Evolutionary conservation across 2,888 invertebrate species (phyloP), one percentile per base, ranked within the genome.

Genomic region (Lithophane semibrunnea): DNA sequence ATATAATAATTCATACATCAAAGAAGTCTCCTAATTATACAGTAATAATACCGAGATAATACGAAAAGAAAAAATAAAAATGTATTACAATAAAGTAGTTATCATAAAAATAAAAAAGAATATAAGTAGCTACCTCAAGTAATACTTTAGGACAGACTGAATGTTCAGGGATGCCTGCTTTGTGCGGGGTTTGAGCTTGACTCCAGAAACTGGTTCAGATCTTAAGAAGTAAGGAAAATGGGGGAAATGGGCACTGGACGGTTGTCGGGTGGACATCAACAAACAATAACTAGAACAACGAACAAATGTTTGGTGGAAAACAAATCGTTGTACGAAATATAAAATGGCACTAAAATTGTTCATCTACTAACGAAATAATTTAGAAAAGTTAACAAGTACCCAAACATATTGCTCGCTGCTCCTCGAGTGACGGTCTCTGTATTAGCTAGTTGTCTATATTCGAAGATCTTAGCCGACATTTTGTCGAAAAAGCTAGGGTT

Each of bases 1-100:
- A 96, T 96, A 96, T 96, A 96, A 96, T 96, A 96, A 96, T 96
- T 93, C 96, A 96, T 96, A 96, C 96, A 96, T 96, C 95, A 96
- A 96, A 95, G 96, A 95, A 96, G 96, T 93, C 94, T 88, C 93
- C 94, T 95, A 96, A 94, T 92, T 94, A 94, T 94, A 95, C 92
- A 92, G 88, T 95, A 93, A 93, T 94, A 94, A 94, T 95, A 96
- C 95, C 93, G 92, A 92, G 90, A 92, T 91, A 94, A 94, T 94
- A 93, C 88, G 91, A 94, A 94, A 90, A 84, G 84, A 88, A 90
- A 88, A 73, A 87, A 86, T 85, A 88, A 89, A 91, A 89, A 88
- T 86, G 91, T 86, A 90, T 84, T 88, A 88, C 86, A 88, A 77
- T 86, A 75, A 82, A 74, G 86, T 82, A 85, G 75, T 87, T 82